Base-by-base conservation (phyloP, 1,140 invertebrate genomes). In the Reticulitermes speratus region DNA sequence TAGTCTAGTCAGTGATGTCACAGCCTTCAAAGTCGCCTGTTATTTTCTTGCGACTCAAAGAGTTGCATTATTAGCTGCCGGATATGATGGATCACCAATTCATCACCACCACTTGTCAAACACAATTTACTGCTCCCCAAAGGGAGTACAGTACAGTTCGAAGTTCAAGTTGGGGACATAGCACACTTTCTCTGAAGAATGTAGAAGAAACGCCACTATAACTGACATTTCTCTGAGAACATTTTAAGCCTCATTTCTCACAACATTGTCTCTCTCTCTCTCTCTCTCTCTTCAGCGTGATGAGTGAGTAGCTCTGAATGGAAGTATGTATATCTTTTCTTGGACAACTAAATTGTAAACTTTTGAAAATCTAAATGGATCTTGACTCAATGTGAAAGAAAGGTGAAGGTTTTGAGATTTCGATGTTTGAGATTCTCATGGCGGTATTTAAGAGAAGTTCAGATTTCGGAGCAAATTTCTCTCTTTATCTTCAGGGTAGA, bases 91-190 rank as follows among this genome's bases (percentile, higher is more conserved):
- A 75, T 75, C 65, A 75, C 65, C 65, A 75, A 75, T 75, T 75
- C 65, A 75, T 75, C 65, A 75, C 14, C 65, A 75, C n/a, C 25
- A 75, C 8, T 75, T 75, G 65, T 75, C 65, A 75, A 75, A 75
- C 65, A 75, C 65, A 75, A 75, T 75, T 75, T 75, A 75, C 65
- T n/a, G 65, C 25, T 30, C n/a, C n/a, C 65, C 65, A n/a, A 75
- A 30, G 65, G 14, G 25, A 30, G 65, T 25, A 12, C 45, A 9
- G 14, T 6, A 48, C 14, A 48, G 9, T 65, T 65, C 59, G 16
- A n/a, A 30, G 52, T 55, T 55, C 52, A 75, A 14, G 65, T 75
- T 25, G 6, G 65, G n/a, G 65, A 75, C n/a, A 75, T n/a, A 65
- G 19, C 59, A 23, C 25, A 75, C 65, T 75, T 30, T 3, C 1